Base-by-base conservation (phyloP, 1,140 invertebrate species). In the Lepidurus couesii region DNA sequence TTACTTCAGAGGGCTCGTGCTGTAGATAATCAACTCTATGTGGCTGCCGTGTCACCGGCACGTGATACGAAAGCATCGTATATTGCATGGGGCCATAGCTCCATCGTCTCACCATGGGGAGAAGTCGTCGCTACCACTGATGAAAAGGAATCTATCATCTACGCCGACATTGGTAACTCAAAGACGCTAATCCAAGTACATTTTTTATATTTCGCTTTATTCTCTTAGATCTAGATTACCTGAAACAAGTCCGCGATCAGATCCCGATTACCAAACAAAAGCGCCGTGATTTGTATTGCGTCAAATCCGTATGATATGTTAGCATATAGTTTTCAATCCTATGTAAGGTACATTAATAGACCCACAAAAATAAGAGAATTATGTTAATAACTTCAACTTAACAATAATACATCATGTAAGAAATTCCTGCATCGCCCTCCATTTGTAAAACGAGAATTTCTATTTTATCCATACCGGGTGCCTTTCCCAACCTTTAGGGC, bases 21-120 rank as follows among this genome's bases (percentile, higher is more conserved):
- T 34, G 88, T 92, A 53, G 96, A 98, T 85, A 95, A 96, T 85
- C 95, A 96, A 85, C 85, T 94, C 34, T 89, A 85, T 83, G 86
- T 88, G 6, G 88, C 88, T 8, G 84, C 84, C 26, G 84, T 87
- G 75, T 86, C 87, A 16, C 94, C 95, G 5, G 95, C 96, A 0
- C 86, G 93, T 79, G 91, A 92, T 84, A 82, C 86, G 42, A 86
- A 82, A 3, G 88, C 93, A 0, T 89, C 89, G 0, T 98, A 97
- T 84, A 88, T 95, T 21, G 93, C 95, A 11, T 98, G 91, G 89
- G 96, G 95, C 0, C 94, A 98, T 85, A 93, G 93, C 5, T 90
- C 91, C 81, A 85, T 96, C 0, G 90, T 95, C 0, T 90, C 91
- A 87, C 96, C 96, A 1, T 98, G 95, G 95, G 96, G 92, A 0